A percentile compares a stretch with the other conserved stretches of the same genome.
Conservation (phyloP, 2,113 vertebrate genomes). For the Numenius arquata region DNA sequence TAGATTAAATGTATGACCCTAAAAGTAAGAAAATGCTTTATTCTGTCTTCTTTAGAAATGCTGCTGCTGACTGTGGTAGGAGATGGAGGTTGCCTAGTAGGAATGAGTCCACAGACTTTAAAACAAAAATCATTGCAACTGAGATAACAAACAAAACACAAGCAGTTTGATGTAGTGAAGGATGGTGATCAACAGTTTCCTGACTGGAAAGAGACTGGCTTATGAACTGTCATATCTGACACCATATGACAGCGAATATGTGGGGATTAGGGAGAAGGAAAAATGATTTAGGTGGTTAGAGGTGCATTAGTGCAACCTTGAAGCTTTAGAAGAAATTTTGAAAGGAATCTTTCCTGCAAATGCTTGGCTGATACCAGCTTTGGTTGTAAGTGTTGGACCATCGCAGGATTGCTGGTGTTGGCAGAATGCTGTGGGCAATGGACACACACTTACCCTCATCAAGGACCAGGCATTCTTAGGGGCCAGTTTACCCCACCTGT, state of each 20-base stretch:
- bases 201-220: background rate
- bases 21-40: background rate
- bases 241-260: background rate
- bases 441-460: fast-evolving
- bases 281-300: background rate
- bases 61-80: background rate
- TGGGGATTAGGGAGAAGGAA: background rate
- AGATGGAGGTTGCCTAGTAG: background rate
- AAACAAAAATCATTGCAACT: background rate
- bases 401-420: fast-evolving
- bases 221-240: background rate
- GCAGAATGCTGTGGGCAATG: background rate
- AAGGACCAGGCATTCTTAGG: background rate
- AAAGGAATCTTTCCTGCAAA: background rate
- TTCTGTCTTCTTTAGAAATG: background rate
- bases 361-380: background rate
- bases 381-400: fast-evolving
- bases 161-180: background rate
- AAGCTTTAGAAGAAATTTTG: background rate
- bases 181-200: background rate
- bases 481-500: background rate
- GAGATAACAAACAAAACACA: background rate
- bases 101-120: background rate
- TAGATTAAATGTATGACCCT: background rate
- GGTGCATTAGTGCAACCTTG: background rate